Evolutionary conservation across 2,888 invertebrate genomes (phyloP).

Genomic region (Phortica okadai): DNA sequence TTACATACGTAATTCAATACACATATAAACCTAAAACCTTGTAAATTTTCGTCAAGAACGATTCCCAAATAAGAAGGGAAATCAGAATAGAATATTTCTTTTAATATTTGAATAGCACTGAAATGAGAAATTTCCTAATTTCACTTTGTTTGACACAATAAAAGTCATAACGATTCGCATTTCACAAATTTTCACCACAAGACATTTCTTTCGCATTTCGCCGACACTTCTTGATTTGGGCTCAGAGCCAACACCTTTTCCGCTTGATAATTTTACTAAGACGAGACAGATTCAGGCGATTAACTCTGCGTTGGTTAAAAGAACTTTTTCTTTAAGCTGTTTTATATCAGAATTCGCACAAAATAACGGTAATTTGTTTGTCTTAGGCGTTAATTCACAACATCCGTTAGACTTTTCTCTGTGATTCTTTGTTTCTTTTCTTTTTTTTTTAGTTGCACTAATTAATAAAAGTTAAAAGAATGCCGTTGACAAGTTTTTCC

Average conservation of each 20-base stretch:
- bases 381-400: not conserved
- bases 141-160: too few relatives aligned
- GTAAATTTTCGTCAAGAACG: too few relatives aligned
- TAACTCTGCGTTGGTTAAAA: not conserved
- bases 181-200: not conserved
- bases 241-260: not conserved
- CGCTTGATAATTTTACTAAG: not conserved
- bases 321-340: not conserved
- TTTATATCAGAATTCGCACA: not conserved
- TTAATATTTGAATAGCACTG: too few relatives aligned
- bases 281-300: not conserved
- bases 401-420: not conserved
- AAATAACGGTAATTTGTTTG: conserved; percentile 4
- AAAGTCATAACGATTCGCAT: not conserved
- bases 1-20: too few relatives aligned
- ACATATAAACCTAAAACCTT: too few relatives aligned
- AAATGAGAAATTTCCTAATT: too few relatives aligned
- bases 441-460: conserved; percentile 24
- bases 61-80: too few relatives aligned
- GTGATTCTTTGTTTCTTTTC: conserved; percentile 32
- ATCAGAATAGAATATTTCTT: too few relatives aligned
- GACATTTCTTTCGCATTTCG: not conserved
- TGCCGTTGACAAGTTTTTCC: too few relatives aligned
- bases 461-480: conserved; percentile 42
- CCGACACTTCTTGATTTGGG: not conserved